Base-by-base conservation (phyloP, 2,888 invertebrate genomes). In the Phanerotoma sp. region DNA sequence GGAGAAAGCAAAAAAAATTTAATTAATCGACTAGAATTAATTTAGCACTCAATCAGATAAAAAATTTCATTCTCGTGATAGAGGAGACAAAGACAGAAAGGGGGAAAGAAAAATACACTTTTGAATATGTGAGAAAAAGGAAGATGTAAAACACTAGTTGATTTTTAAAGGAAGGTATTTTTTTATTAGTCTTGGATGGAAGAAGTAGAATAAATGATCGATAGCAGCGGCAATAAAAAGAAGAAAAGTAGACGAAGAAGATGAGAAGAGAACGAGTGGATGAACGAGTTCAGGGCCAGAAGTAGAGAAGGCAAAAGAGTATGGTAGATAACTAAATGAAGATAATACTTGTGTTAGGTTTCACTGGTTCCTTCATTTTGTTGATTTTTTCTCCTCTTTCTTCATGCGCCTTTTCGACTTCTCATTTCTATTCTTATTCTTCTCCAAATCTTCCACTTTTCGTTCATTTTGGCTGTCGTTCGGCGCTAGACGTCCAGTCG, bases 241-340 rank as follows among this genome's bases (percentile, higher is more conserved):
- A 28, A 46, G 21, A 35, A 41, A 42, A 40, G 6, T 15, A 10
- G 22, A 44, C 22, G 11, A 7, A n/a, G 7, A 15, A 3, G 13
- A 22, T 28, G 15, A 40, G 20, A 25, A 51, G 20, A 1, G 15
- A 42, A 52, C 28, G 41, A 40, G 47, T 37, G 28, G 38, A 21
- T 2, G 38, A 38, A 20, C 47, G 47, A 55, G 50, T 60, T 55
- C 55, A 47, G 28, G 54, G 55, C 44, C 48, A 51, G n/a, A n/a
- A n/a, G n/a, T n/a, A 57, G 48, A 51, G 53, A 35, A 25, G 42
- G 25, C 25, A 25, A 25, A 15, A 21, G 22, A 33, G 21, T 48
- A 15, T 21, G 32, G n/a, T 32, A 42, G 51, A 58, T 58, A 45
- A 51, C 21, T 50, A 53, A 51, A 49, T 44, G 22, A 18, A 52